phyloP scores from a whole-genome alignment of 1,140 invertebrate genomes.

The Orius insidiosus region DNA sequence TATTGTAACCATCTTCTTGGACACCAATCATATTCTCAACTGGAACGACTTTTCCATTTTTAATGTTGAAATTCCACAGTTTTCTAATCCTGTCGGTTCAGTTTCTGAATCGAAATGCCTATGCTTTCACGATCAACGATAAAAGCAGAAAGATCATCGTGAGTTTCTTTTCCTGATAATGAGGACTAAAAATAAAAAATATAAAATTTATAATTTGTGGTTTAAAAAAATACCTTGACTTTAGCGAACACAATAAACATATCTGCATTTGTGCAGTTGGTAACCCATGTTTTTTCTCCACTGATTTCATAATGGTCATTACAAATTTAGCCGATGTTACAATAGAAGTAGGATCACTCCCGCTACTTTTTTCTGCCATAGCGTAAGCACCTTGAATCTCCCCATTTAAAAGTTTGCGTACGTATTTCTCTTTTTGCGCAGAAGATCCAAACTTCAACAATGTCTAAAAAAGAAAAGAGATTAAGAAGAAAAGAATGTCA shows the following conservation, averaged over 20 bases:
- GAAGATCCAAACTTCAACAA: slow-evolving; percentile 10
- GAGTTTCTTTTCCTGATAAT: too few species aligned
- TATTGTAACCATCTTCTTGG: slow-evolving; percentile 6
- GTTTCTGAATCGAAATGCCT: neutral
- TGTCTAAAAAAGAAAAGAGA: too few species aligned
- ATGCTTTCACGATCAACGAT: slow-evolving; percentile 10
- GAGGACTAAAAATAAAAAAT: too few species aligned
- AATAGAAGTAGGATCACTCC: slow-evolving; percentile 11
- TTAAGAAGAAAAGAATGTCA: too few species aligned
- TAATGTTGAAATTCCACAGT: slow-evolving; percentile 6
- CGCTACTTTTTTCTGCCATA: slow-evolving; percentile 12
- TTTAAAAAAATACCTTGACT: neutral
- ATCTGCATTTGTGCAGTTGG: slow-evolving; percentile 15
- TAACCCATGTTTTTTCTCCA: slow-evolving; percentile 17
- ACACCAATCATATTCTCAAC: slow-evolving; percentile 7
- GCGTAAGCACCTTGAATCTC: slow-evolving; percentile 8
- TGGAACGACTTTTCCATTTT: slow-evolving; percentile 7
- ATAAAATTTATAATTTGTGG: too few species aligned
- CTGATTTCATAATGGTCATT: slow-evolving; percentile 10
- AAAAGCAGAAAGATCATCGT: slow-evolving; percentile 6
- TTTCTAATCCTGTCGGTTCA: slow-evolving; percentile 5
- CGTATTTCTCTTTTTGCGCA: slow-evolving; percentile 15
- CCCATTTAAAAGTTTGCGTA: slow-evolving; percentile 11
- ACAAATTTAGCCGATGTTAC: slow-evolving; percentile 3
- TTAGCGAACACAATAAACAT: slow-evolving; percentile 15